phyloP scores from a whole-genome alignment of 2,888 invertebrate species.

The Eristalinus aeneus region DNA sequence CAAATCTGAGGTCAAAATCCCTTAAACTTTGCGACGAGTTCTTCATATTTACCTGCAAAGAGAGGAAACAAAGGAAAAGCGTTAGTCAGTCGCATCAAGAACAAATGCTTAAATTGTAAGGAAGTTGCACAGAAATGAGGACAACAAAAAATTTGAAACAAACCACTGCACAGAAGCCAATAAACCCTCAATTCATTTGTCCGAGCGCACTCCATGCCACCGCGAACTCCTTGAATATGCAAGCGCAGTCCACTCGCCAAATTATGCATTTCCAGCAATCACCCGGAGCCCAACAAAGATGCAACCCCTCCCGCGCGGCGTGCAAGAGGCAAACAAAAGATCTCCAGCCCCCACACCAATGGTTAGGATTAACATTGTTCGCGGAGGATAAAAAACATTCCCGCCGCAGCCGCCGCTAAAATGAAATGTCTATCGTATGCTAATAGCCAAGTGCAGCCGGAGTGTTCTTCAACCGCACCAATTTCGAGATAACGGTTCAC shows the following conservation, averaged over 20 bases:
- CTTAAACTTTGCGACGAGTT: not conserved
- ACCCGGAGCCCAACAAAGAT: slow-evolving; percentile 25
- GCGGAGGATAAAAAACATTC: not conserved
- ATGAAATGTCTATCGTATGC: slow-evolving; percentile 23
- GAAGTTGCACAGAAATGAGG: no score
- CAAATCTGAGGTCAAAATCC: no score
- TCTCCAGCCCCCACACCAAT: not conserved
- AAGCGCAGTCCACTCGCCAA: not conserved
- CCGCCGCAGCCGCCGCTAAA: no score
- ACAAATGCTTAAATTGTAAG: not conserved
- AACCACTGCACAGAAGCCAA: not conserved
- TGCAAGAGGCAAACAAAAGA: not conserved
- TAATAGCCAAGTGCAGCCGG: slow-evolving; percentile 20
- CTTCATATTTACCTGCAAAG: not conserved
- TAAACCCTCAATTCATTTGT: slow-evolving; percentile 43
- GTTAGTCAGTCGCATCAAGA: no score
- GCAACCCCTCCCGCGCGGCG: not conserved
- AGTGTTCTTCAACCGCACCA: slow-evolving; percentile 17
- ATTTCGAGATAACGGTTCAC: slow-evolving; percentile 3
- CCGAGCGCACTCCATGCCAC: not conserved
- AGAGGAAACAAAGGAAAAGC: not conserved
- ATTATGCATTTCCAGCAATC: slow-evolving; percentile 20
- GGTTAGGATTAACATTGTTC: slow-evolving; percentile 10
- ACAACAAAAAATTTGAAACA: not conserved
- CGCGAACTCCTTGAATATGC: not conserved